Evolutionary conservation across 2,888 invertebrate species (phyloP), one percentile per base, ranked within the genome.

Genomic region (Ischnura elegans): DNA sequence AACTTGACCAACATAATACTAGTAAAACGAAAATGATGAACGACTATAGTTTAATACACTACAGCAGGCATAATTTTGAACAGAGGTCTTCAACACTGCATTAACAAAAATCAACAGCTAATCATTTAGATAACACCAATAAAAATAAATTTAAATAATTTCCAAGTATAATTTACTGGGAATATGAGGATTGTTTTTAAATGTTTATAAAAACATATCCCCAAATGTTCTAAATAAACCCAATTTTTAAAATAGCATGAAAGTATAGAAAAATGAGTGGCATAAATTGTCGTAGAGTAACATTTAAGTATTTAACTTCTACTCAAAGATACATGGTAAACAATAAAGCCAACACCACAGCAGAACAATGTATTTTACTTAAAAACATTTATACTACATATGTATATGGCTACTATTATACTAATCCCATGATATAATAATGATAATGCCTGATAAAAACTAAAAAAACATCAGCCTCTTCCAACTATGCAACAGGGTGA

Each of bases 51-150:
- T 90, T 61, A 25, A 66, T 43, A 66, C 43, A 90, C 43, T 42
- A 55, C 61, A 90, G 66, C 90, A 90, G 66, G 90, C 45, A 90
- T 61, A 87, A 87, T 25, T 87, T 36, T 87, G 55, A 87, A 36
- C 87, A 90, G 90, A 61, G 90, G 90, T 90, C 90, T 90, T 90
- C 90, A 90, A 87, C 47, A 87, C 55, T 29, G 66, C 43, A 42
- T 29, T 25, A 61, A 61, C 47, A 61, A 19, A 61, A 90, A 86
- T 43, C 6, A 61, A 61, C 0, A 90, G 36, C 76, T 76, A 76
- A 29, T 36, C 36, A 76, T 76, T 51, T 51, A 51, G 51, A 16
- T n/a, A n/a, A n/a, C n/a, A n/a, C n/a, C n/a, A n/a, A n/a, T n/a
- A n/a, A n/a, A n/a, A n/a, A n/a, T n/a, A n/a, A n/a, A n/a, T n/a